Percentiles rank a stretch among this genome's conserved stretches.
Conservation (phyloP, 2,113 vertebrate species). For the Mystacornis crossleyi region DNA sequence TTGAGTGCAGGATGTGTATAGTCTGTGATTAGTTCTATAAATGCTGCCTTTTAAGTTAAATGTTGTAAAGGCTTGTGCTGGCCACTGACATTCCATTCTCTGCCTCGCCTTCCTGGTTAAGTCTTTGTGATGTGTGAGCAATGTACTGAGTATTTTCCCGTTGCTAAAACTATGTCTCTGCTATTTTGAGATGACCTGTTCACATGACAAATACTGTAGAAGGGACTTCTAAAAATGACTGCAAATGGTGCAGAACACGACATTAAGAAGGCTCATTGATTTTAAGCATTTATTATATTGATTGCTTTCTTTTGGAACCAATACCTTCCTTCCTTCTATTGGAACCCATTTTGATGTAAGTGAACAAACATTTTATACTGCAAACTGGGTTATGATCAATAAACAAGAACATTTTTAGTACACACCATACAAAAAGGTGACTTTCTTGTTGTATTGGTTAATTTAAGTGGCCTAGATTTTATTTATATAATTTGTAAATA, state of each 20-base stretch:
- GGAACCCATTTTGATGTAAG: constrained; percentile 76
- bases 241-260: constrained; percentile 19
- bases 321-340: constrained; percentile 39
- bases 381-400: constrained; percentile 76
- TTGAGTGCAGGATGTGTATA: constrained; percentile 81
- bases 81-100: constrained; percentile 76
- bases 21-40: constrained; percentile 77
- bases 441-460: constrained; percentile 57
- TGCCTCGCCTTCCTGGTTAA: constrained; percentile 14
- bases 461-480: constrained; percentile 65
- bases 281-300: constrained; percentile 73
- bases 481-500: constrained; percentile 81
- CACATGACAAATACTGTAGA: constrained; percentile 41
- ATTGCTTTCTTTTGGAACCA: constrained; percentile 64
- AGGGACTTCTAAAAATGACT: constrained; percentile 33
- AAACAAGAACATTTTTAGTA: constrained; percentile 75
- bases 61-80: constrained; percentile 85
- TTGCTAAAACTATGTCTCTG: constrained; percentile 37
- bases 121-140: constrained; percentile 57
- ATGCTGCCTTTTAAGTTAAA: constrained; percentile 84
- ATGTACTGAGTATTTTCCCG: constrained; percentile 33
- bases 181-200: constrained; percentile 58
- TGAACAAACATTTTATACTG: constrained; percentile 77
- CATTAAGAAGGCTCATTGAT: constrained; percentile 58
- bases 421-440: constrained; percentile 56